Conservation (phyloP, 2,797 vertebrate genomes). For the Coendou prehensilis region DNA sequence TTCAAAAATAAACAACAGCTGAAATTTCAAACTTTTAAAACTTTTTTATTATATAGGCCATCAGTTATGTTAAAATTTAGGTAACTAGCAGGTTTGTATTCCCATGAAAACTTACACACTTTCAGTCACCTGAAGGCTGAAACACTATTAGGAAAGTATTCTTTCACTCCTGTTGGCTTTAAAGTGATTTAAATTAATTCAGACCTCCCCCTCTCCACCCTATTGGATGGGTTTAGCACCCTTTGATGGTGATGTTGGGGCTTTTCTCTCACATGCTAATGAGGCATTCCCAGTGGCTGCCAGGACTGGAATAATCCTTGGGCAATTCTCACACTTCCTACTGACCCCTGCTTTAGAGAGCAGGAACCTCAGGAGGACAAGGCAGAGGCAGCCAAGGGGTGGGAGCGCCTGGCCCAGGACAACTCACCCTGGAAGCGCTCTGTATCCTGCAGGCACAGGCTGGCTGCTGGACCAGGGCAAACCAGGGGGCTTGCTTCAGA, state of each 20-base stretch:
- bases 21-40: conserved; percentile 50
- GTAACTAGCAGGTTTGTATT: not conserved
- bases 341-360: conserved; percentile 76
- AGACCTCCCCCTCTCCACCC: conserved; percentile 49
- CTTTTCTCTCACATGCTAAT: conserved; percentile 86
- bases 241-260: conserved; percentile 83
- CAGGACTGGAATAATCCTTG: conserved; percentile 80
- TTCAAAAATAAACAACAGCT: not conserved
- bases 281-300: conserved; percentile 76
- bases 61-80: conserved; percentile 51
- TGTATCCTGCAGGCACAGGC: not conserved
- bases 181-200: conserved; percentile 82
- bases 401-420: not conserved
- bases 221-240: conserved; percentile 68
- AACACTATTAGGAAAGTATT: conserved; percentile 60
- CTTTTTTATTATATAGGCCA: conserved; percentile 51
- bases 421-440: conserved; percentile 24
- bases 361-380: conserved; percentile 27
- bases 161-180: conserved; percentile 74
- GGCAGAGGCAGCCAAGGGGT: not conserved
- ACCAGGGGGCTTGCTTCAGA: not conserved
- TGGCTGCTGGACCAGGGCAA: not conserved
- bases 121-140: conserved; percentile 35
- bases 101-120: conserved; percentile 11
- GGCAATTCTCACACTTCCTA: conserved; percentile 84